These are phyloP conservation scores for Gracilinanus agilis DNA, from an alignment of 2,113 vertebrate genomes.

Conservation along the genomic window DNA sequence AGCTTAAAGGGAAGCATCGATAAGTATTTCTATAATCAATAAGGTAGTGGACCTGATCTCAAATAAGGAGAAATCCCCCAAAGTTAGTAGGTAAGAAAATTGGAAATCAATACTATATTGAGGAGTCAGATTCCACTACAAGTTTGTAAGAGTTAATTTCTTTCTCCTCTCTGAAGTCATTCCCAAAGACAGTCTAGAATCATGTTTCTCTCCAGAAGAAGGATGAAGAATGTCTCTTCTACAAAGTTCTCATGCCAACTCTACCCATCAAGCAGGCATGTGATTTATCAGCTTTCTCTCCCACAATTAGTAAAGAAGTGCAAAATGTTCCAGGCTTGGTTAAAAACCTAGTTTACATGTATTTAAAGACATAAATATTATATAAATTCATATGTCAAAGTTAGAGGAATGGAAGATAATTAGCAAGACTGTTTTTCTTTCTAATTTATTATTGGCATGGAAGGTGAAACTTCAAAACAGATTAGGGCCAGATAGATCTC, in stretches of 20 bases:
- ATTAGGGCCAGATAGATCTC: neutral
- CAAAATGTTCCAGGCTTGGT: neutral
- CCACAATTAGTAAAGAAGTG: neutral
- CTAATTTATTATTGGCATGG: neutral
- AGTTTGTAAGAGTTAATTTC: neutral
- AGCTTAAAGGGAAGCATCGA: neutral
- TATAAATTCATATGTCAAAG: neutral
- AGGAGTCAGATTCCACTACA: neutral
- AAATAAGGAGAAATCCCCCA: neutral
- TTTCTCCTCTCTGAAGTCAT: neutral
- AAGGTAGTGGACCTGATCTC: neutral
- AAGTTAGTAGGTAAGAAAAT: neutral
- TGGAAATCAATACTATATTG: neutral
- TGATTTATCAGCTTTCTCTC: neutral
- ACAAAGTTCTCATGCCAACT: neutral
- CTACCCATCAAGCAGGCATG: neutral
- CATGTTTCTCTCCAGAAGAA: neutral
- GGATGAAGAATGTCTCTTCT: neutral
- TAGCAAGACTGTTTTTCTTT: neutral
- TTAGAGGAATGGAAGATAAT: neutral
- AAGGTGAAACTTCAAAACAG: neutral
- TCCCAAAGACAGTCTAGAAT: neutral
- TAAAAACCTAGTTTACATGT: neutral
- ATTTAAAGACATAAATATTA: neutral
- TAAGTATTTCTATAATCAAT: neutral